Percentiles rank a stretch among this genome's conserved stretches.
These are phyloP conservation scores for Stegana nigrithorax DNA, from an alignment of 2,888 invertebrate species.

Conservation along the genomic window DNA sequence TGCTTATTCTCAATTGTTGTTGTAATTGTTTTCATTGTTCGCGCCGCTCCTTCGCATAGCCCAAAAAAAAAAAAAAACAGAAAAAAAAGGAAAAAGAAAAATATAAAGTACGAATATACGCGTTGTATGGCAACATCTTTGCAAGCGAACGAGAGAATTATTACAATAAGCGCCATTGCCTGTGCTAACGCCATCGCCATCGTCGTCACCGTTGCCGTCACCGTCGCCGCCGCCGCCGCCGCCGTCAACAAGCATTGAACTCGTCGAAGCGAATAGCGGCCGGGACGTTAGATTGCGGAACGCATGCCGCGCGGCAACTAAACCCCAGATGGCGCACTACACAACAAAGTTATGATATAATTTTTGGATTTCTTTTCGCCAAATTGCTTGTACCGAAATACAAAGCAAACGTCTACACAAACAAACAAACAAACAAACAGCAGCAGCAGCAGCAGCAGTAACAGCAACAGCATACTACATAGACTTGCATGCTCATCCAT, in stretches of 20 bases:
- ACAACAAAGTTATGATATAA: constrained; percentile 61
- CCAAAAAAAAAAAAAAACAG: background rate
- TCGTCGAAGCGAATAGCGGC: too few relatives aligned
- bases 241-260: too few relatives aligned
- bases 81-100: background rate
- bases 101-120: constrained; percentile 46
- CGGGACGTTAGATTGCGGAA: too few relatives aligned
- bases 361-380: constrained; percentile 61
- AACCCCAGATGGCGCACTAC: constrained; percentile 67
- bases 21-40: constrained; percentile 65
- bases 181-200: background rate
- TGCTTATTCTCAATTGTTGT: constrained; percentile 65
- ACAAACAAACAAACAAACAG: background rate
- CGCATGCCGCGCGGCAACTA: constrained; percentile 50
- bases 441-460: background rate
- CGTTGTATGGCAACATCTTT: constrained; percentile 57
- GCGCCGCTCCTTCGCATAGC: constrained; percentile 21
- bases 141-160: constrained; percentile 31
- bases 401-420: background rate
- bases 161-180: background rate
- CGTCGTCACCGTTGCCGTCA: background rate
- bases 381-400: constrained; percentile 55
- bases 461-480: background rate
- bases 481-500: too few relatives aligned
- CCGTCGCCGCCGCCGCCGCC: background rate